These are phyloP conservation scores for Chrysolina oricalcia DNA, from an alignment of 2,888 invertebrate genomes.

Conservation along the genomic window DNA sequence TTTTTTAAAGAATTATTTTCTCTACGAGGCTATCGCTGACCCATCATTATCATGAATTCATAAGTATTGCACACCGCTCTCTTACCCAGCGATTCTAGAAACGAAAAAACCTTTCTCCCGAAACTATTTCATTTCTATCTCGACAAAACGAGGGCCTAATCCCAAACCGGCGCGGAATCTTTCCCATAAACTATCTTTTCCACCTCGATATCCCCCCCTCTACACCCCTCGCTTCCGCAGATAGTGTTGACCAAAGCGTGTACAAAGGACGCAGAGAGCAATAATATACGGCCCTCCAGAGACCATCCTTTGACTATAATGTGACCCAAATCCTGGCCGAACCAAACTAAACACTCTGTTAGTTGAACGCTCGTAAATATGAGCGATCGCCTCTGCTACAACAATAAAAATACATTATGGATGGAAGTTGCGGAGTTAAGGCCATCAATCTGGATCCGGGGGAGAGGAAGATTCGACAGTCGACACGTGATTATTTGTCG, in stretches of 20 bases:
- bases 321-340: constrained; percentile 40
- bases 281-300: constrained; percentile 42
- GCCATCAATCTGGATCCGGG: constrained; percentile 48
- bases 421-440: constrained; percentile 41
- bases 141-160: background rate
- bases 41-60: too few species aligned
- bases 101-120: background rate
- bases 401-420: constrained; percentile 51
- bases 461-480: constrained; percentile 35
- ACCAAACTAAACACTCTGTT: constrained; percentile 44
- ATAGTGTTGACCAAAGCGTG: constrained; percentile 44
- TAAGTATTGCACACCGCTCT: too few species aligned
- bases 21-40: too few species aligned
- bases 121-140: background rate
- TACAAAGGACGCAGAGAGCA: constrained; percentile 33
- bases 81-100: too few species aligned
- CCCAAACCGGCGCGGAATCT: background rate
- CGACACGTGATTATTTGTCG: constrained; percentile 48
- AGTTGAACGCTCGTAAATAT: constrained; percentile 34
- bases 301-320: constrained; percentile 46
- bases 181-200: constrained; percentile 30
- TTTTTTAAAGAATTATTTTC: too few species aligned
- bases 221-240: constrained; percentile 27
- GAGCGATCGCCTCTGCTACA: constrained; percentile 31
- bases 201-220: constrained; percentile 2